These are phyloP conservation scores for Campoletis sonorensis DNA, from an alignment of 1,140 invertebrate species.

Conservation along the genomic window DNA sequence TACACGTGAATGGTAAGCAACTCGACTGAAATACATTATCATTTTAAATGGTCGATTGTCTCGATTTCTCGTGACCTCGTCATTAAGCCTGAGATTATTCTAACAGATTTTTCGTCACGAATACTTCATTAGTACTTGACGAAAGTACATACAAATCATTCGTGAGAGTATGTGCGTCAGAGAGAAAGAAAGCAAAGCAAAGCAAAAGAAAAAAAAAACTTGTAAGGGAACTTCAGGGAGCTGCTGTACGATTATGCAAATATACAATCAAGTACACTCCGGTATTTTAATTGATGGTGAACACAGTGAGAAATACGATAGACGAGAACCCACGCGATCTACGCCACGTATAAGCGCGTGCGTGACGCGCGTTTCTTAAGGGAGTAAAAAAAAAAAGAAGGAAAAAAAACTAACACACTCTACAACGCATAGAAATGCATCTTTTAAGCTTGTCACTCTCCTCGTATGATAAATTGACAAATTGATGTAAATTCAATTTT, in stretches of 20 bases:
- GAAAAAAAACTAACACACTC: neutral
- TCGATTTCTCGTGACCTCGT: no score
- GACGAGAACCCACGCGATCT: neutral
- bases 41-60: no score
- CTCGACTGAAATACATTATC: no score
- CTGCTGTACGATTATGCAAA: constrained; percentile 50
- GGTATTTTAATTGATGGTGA: constrained; percentile 54
- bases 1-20: no score
- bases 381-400: neutral
- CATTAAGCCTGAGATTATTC: no score
- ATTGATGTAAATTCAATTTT: no score
- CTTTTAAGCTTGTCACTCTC: neutral
- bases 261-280: constrained; percentile 42
- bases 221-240: constrained; percentile 3
- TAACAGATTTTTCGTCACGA: neutral
- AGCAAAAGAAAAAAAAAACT: neutral
- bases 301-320: constrained; percentile 45
- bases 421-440: neutral
- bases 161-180: no score
- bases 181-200: no score
- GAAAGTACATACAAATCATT: neutral
- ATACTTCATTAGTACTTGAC: neutral
- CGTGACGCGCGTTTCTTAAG: constrained; percentile 8
- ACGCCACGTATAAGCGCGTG: neutral
- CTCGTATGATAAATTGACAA: neutral